A percentile compares a stretch with the other conserved stretches of the same genome.
Conservation (phyloP, 2,888 invertebrate species). For the Copidosoma aretas region DNA sequence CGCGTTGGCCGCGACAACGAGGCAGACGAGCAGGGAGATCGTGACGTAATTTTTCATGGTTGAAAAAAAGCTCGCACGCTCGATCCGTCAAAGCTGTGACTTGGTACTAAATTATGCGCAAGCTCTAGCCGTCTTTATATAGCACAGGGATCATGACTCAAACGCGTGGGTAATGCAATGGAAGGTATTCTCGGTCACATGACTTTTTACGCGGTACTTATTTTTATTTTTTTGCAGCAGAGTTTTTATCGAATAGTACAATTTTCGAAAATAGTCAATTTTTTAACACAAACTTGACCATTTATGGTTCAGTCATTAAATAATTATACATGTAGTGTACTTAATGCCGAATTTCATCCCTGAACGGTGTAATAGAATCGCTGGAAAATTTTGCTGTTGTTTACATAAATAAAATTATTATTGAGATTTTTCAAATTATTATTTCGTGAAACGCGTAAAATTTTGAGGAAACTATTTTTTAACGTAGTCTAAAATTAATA, state of each 20-base stretch:
- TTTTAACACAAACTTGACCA: not conserved
- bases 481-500: too few relatives aligned
- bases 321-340: too few relatives aligned
- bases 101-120: conserved; percentile 20
- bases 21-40: conserved; percentile 38
- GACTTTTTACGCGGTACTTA: not conserved
- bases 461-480: too few relatives aligned
- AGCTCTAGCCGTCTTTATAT: conserved; percentile 10
- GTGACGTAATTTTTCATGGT: conserved; percentile 40
- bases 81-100: conserved; percentile 15
- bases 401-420: too few relatives aligned
- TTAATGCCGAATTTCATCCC: too few relatives aligned
- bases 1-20: conserved; percentile 17
- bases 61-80: conserved; percentile 9
- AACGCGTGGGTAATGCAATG: too few relatives aligned
- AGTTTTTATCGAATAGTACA: not conserved
- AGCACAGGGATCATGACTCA: not conserved
- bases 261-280: not conserved
- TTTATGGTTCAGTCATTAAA: not conserved
- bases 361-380: too few relatives aligned
- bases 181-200: not conserved
- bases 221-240: not conserved
- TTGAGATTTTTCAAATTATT: too few relatives aligned
- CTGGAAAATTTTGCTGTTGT: too few relatives aligned
- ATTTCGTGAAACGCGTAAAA: too few relatives aligned